A percentile compares a stretch with the other conserved stretches of the same genome.
These are phyloP conservation scores for Bombus balteatus DNA, from an alignment of 1,140 invertebrate genomes.

Conservation along the genomic window DNA sequence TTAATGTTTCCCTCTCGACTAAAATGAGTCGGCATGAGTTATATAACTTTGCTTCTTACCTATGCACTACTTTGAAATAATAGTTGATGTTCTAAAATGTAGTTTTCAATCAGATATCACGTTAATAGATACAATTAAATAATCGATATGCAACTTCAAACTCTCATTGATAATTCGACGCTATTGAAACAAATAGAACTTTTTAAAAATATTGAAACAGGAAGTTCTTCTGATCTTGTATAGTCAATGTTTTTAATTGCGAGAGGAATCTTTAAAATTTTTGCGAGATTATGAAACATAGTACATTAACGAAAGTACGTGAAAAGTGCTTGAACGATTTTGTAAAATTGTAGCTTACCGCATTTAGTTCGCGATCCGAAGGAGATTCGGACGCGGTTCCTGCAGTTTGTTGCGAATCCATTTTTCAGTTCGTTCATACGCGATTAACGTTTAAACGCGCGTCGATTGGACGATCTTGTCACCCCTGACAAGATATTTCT, in stretches of 20 bases:
- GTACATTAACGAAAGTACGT: not conserved
- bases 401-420: conserved; percentile 76
- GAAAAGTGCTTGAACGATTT: not conserved
- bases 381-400: conserved; percentile 60
- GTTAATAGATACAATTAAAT: not conserved
- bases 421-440: conserved; percentile 53
- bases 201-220: not conserved
- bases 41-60: too few relatives aligned
- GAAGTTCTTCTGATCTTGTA: not conserved
- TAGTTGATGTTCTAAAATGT: not conserved
- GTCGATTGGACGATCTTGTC: conserved; percentile 52
- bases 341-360: conserved; percentile 72
- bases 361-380: conserved; percentile 64
- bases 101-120: not conserved
- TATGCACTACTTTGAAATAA: not conserved
- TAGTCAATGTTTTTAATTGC: not conserved
- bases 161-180: not conserved
- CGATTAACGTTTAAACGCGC: conserved; percentile 42
- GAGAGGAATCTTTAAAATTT: not conserved
- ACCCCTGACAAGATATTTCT: conserved; percentile 63
- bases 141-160: not conserved
- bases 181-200: not conserved
- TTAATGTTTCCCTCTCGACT: not conserved
- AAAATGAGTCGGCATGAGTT: not conserved
- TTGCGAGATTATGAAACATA: not conserved